Percentiles rank a stretch among this genome's conserved stretches.
phyloP scores from a whole-genome alignment of 1,140 invertebrate genomes.

The Polypedilum pembai region DNA sequence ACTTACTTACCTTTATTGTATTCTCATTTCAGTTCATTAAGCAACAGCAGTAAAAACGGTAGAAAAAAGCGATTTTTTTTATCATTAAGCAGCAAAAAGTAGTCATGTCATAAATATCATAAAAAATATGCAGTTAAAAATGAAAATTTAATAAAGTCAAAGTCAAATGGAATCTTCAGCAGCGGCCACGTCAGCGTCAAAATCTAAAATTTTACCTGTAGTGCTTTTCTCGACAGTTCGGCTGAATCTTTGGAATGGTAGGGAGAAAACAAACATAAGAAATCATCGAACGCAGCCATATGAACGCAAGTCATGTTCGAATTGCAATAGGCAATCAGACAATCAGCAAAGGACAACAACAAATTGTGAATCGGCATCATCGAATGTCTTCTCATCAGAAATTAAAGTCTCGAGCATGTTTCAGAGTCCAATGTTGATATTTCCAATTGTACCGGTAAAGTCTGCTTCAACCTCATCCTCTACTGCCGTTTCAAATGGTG shows the following conservation, averaged over 20 bases:
- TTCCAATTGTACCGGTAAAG: neutral
- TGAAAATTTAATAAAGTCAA: neutral
- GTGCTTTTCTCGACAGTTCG: neutral
- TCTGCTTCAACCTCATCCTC: neutral
- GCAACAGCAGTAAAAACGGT: too few species aligned
- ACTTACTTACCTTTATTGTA: too few species aligned
- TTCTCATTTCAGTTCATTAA: too few species aligned
- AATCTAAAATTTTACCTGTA: slow-evolving; percentile 7
- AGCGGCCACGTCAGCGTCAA: neutral
- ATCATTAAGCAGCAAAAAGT: too few species aligned
- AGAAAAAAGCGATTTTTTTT: too few species aligned
- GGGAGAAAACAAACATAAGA: neutral
- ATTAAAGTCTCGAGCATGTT: slow-evolving; percentile 12
- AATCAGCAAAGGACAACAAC: neutral
- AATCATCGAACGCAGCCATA: neutral
- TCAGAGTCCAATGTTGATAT: neutral
- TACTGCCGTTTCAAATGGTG: too few species aligned
- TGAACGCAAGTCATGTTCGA: neutral
- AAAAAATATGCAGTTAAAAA: neutral
- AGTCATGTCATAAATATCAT: neutral
- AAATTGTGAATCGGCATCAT: neutral
- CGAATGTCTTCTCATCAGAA: neutral
- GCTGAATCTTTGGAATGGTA: neutral
- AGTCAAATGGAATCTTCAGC: neutral
- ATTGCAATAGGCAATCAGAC: slow-evolving; percentile 9